Base-by-base conservation (phyloP, 2,797 vertebrate species). In the Tolypeutes matacus region DNA sequence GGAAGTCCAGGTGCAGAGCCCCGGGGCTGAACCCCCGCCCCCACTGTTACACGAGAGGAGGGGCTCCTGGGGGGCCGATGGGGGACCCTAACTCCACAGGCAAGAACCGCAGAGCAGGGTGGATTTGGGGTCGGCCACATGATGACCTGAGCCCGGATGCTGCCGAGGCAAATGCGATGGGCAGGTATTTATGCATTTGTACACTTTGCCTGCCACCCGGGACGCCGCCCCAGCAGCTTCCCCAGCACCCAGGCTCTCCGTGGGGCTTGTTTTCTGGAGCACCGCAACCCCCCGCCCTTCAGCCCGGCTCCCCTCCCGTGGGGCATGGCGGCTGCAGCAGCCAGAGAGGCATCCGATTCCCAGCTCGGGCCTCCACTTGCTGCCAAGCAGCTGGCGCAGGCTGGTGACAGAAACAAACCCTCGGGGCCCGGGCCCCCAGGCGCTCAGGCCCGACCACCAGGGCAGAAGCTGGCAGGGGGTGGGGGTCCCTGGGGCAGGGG, bases 321-420 rank as follows among this genome's bases (percentile, higher is more conserved):
- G 93, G 53, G 72, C 65, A 14, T 42, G n/a, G 62, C 0, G 23
- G 31, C 13, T 39, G 31, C 27, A 62, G 86, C 77, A 89, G 34
- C 78, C 70, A 27, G 34, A 81, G 83, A 83, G 91, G 76, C 96
- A 95, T 93, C 97, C 96, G 92, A 97, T 96, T 96, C 88, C 91
- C 94, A 64, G 90, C 89, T 97, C 96, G 94, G 97, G 96, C 96
- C 86, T 90, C 83, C 93, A 77, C 82, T 83, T 64, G 98, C 98
- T 98, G 98, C 98, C 98, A 97, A 97, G 98, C 97, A 98, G 97
- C 97, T 94, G 93, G 97, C 90, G 81, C 96, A 97, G 58, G 34
- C 96, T 0, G 20, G 95, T 96, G 97, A 91, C 89, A 97, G 53
- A 97, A 80, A 39, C 96, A 96, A 89, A 88, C n/a, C n/a, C 51